These are phyloP conservation scores for Teleogryllus occipitalis DNA, from an alignment of 1,140 invertebrate species.

Conservation along the genomic window DNA sequence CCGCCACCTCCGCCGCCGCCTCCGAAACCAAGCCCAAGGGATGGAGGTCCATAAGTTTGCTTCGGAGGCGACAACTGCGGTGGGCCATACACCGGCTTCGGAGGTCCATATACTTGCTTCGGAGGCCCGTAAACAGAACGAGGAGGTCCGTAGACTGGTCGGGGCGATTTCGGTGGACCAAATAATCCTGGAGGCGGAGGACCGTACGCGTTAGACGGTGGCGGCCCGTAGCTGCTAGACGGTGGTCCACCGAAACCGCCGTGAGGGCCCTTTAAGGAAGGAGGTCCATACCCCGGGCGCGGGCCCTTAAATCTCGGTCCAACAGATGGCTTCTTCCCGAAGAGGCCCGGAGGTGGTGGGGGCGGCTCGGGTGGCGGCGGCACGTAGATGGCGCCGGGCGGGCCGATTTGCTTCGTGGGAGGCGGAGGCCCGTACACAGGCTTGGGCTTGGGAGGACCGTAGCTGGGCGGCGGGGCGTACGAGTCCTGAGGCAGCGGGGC, in stretches of 20 bases:
- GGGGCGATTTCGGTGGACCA: conserved; percentile 35
- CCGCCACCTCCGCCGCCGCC: conserved; percentile 31
- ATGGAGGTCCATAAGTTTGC: conserved; percentile 33
- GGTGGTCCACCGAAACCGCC: not conserved
- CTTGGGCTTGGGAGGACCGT: conserved; percentile 35
- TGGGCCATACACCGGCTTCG: conserved; percentile 33
- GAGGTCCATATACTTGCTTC: conserved; percentile 31
- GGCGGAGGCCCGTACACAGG: conserved; percentile 28
- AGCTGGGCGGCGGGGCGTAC: conserved; percentile 25
- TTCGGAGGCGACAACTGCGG: conserved; percentile 28
- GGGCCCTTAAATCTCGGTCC: conserved; percentile 23
- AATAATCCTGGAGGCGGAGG: conserved; percentile 13
- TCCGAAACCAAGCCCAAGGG: conserved; percentile 19
- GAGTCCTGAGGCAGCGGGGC: conserved; percentile 30
- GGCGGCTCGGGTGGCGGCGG: conserved; percentile 32
- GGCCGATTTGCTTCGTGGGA: conserved; percentile 28
- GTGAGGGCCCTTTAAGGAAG: conserved; percentile 14
- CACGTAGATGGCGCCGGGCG: conserved; percentile 18
- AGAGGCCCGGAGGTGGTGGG: conserved; percentile 31
- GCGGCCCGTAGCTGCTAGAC: conserved; percentile 33
- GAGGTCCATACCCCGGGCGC: conserved; percentile 34
- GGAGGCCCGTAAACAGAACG: conserved; percentile 33
- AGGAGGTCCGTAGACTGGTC: conserved; percentile 32
- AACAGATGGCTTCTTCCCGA: conserved; percentile 27
- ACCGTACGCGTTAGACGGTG: too few relatives aligned